Base-by-base conservation (phyloP, 2,888 invertebrate species). In the Drosophila cracens region DNA sequence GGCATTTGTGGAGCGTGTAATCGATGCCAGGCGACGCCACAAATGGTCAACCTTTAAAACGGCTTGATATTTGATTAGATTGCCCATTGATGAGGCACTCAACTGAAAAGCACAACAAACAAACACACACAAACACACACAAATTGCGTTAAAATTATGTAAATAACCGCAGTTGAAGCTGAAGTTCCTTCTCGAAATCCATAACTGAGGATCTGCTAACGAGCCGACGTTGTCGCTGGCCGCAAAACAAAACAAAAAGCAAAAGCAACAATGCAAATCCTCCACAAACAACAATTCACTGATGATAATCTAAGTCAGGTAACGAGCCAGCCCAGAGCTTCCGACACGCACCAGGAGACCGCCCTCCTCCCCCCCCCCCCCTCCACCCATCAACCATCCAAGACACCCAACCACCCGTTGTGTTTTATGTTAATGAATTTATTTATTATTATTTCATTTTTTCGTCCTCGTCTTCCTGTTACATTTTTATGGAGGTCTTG, bases 391-490 rank as follows among this genome's bases (percentile, higher is more conserved):
- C 21, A 52, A 8, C 0, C 33, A 33, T 8, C 4, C 34, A 4
- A 38, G 11, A 52, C 21, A 52, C n/a, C 31, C 46, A 27, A 49
- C 62, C 68, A n/a, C 56, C 70, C 70, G 75, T 73, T 74, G 83
- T 87, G 75, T 87, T 89, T 87, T 87, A 84, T 87, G 89, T 89
- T 84, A 84, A 84, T 89, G 87, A 89, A 89, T 89, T 89, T 84
- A 84, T 84, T 87, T 84, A 84, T 89, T 83, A 84, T 84, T 84
- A 89, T 89, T 89, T 83, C 79, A 70, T 72, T 76, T 78, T 36
- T 36, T 72, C 56, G 52, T 56, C 61, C 56, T 63, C 54, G 68
- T 71, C 70, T 58, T 74, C 53, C 58, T 75, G 74, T 70, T 60
- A 69, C 66, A 65, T 76, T 78, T 80, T 78, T 80, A 78, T 80